These are phyloP conservation scores for Drosophila vallismaia DNA, from an alignment of 2,888 invertebrate species.

Conservation along the genomic window DNA sequence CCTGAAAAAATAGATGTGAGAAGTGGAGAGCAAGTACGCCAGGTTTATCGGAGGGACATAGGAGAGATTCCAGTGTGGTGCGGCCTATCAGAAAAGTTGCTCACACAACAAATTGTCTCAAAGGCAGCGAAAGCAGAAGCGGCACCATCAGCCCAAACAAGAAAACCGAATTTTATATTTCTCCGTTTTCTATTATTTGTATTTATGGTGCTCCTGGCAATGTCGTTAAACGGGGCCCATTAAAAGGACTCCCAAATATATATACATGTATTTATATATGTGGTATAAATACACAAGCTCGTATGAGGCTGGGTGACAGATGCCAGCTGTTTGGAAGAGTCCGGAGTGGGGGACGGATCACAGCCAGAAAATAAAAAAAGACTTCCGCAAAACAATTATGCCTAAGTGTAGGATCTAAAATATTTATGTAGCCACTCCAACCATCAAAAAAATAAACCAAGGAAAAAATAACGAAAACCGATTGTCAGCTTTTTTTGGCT, in stretches of 20 bases:
- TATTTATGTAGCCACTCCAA: slow-evolving; percentile 56
- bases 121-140: slow-evolving; percentile 21
- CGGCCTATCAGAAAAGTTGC: slow-evolving; percentile 71
- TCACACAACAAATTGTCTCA: slow-evolving; percentile 69
- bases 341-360: slow-evolving; percentile 8
- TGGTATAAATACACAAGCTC: slow-evolving; percentile 1
- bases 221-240: slow-evolving; percentile 66
- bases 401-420: slow-evolving; percentile 64
- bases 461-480: slow-evolving; percentile 8
- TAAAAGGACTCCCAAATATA: slow-evolving; percentile 46
- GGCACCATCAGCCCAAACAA: slow-evolving; percentile 26
- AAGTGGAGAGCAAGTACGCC: slow-evolving; percentile 6
- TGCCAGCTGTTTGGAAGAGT: slow-evolving; percentile 52
- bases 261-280: slow-evolving; percentile 11
- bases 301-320: slow-evolving; percentile 41
- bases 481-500: slow-evolving; percentile 33
- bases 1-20: neutral
- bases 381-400: slow-evolving; percentile 64
- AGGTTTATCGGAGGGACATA: slow-evolving; percentile 57
- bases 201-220: slow-evolving; percentile 65
- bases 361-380: slow-evolving; percentile 22
- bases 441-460: slow-evolving; percentile 10
- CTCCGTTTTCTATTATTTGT: slow-evolving; percentile 67
- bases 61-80: slow-evolving; percentile 17
- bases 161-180: slow-evolving; percentile 62